Conservation (phyloP, 2,113 vertebrate genomes). For the Limnothrissa miodon region DNA sequence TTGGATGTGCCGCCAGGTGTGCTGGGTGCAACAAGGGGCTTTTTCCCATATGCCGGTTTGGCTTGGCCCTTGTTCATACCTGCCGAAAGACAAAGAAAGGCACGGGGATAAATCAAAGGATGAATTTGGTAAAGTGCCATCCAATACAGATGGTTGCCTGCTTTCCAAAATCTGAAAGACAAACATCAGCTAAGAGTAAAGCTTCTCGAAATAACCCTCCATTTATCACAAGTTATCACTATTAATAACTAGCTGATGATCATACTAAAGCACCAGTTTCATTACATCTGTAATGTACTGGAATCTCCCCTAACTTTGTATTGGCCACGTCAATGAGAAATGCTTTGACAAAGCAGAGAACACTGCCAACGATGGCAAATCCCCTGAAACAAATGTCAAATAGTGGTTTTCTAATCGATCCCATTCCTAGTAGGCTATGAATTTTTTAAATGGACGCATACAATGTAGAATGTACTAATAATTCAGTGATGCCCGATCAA, state of each 20-base stretch:
- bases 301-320: neutral
- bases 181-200: neutral
- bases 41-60: slow-evolving; percentile 74
- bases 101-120: slow-evolving; percentile 39
- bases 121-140: slow-evolving; percentile 19
- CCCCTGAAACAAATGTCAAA: slow-evolving; percentile 3
- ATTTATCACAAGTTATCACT: neutral
- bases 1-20: slow-evolving; percentile 81
- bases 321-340: neutral
- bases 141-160: neutral
- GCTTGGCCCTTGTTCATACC: slow-evolving; percentile 66
- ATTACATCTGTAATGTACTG: neutral
- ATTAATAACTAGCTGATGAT: neutral
- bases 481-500: neutral
- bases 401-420: neutral
- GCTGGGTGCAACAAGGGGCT: slow-evolving; percentile 54
- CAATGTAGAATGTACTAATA: neutral
- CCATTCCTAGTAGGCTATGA: neutral
- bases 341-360: slow-evolving; percentile 45
- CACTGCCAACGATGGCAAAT: slow-evolving; percentile 36
- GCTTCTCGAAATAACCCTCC: too few relatives aligned
- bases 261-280: neutral
- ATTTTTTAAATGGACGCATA: neutral
- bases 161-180: neutral
- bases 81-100: slow-evolving; percentile 56